Conservation (phyloP, 64 coral and sea anemone species). For the Pocillopora verrucosa region DNA sequence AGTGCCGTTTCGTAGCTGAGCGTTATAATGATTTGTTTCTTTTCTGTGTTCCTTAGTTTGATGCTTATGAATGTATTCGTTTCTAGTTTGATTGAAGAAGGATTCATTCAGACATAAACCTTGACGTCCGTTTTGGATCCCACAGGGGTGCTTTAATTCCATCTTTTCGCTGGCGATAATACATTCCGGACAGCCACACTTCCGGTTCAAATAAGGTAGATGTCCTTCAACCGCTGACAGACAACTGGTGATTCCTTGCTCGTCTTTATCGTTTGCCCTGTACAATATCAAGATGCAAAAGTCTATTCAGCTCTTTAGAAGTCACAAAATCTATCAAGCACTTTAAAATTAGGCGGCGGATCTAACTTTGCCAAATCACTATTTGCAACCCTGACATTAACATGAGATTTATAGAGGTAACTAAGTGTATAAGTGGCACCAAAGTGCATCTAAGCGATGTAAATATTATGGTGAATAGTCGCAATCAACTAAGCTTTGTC, state of each 20-base stretch:
- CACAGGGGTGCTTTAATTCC: background rate
- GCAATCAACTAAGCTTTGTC: no score
- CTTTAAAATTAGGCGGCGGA: no score
- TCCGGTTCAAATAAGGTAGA: background rate
- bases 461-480: no score
- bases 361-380: no score
- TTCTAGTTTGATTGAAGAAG: background rate
- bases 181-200: conserved; percentile 21
- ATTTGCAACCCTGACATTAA: no score
- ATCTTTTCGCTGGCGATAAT: conserved; percentile 2
- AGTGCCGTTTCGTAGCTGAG: background rate
- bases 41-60: background rate
- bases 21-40: background rate
- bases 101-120: background rate
- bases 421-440: no score
- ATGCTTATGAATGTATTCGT: background rate
- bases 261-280: background rate
- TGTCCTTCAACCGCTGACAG: background rate
- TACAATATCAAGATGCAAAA: background rate
- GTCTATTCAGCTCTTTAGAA: no score
- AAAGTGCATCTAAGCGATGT: no score
- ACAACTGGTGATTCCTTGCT: background rate
- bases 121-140: background rate
- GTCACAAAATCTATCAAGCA: no score
- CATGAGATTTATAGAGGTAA: no score